Evolutionary conservation across 2,797 vertebrate genomes (phyloP), one percentile per base, ranked within the genome.

Genomic region (Liparis tanakae): DNA sequence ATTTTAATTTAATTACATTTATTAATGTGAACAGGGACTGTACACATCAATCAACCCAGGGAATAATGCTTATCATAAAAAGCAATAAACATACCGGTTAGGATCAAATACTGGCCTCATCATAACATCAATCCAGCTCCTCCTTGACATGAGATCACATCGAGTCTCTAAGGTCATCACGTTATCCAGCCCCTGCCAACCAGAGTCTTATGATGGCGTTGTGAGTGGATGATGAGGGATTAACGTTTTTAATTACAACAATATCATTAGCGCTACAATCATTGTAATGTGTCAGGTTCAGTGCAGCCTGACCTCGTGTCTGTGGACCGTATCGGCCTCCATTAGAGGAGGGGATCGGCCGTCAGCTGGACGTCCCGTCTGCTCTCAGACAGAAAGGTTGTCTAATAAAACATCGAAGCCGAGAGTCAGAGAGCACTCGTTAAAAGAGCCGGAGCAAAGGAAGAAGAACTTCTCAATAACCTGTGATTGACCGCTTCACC

Each of bases 301-400:
- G 51, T 81, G 41, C 70, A 76, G 74, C 53, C 53, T 70, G 83
- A 80, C 71, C 79, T 81, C 53, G 74, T 76, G 64, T 64, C 20
- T 76, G 37, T 36, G 33, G 54, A 64, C 48, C 48, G 69, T 77
- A 68, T 75, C 83, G 67, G 68, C 66, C 67, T 81, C 78, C 78
- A 86, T 86, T 76, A 82, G 80, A 66, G 56, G 81, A 77, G 79
- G 75, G 74, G 61, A 87, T 83, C 84, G 78, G 62, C 79, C 67
- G 61, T 63, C 83, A 82, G 82, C 87, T 87, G 72, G 57, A 69
- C 61, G 53, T 74, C 66, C 82, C 85, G 91, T 91, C 86, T 92
- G 71, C 30, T 71, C 58, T 83, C 76, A 69, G 67, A 77, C 55
- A 81, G 36, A 51, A 44, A 72, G 55, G 18, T 63, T 80, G 50